Base-by-base conservation (phyloP, 2,888 invertebrate species). In the Drosophila incognita region DNA sequence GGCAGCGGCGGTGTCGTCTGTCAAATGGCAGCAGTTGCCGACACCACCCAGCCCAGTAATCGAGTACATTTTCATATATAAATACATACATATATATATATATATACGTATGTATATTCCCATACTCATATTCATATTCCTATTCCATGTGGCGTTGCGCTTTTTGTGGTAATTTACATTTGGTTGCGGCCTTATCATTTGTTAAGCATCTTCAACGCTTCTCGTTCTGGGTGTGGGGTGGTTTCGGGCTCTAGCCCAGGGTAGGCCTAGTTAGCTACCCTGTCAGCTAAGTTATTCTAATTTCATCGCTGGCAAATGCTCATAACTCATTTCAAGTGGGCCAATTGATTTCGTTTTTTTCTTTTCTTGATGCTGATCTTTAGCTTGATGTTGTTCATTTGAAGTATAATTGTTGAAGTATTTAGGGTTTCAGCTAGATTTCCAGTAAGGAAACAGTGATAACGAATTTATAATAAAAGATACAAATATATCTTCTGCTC, bases 101-200 rank as follows among this genome's bases (percentile, higher is more conserved):
- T 24, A 21, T 24, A 5, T 24, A n/a, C n/a, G n/a, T 40, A 35
- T 69, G n/a, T 40, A 35, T 69, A 42, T 24, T 13, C 21, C 33
- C 63, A 35, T 18, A 42, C 33, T n/a, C 33, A 31, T 31, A 21
- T 31, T 21, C 46, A 21, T 49, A 27, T 36, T 38, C 48, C 54
- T 54, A 21, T 42, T 51, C 49, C 38, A 27, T 11, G 29, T n/a
- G 21, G 56, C 63, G 61, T 71, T 85, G 89, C 77, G 68, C 83
- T 68, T 77, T 83, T 88, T 88, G 83, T 88, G 88, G 83, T 83
- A 88, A 83, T 83, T 83, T 83, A 89, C 87, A 83, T 83, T 83
- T 83, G 42, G 68, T 21, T 67, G 24, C 27, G 59, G 63, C 64
- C 74, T 70, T 86, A 88, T 83, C 83, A 63, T 42, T 27, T 21